Conservation (phyloP, 2,113 vertebrate species). For the Prunella himalayana region DNA sequence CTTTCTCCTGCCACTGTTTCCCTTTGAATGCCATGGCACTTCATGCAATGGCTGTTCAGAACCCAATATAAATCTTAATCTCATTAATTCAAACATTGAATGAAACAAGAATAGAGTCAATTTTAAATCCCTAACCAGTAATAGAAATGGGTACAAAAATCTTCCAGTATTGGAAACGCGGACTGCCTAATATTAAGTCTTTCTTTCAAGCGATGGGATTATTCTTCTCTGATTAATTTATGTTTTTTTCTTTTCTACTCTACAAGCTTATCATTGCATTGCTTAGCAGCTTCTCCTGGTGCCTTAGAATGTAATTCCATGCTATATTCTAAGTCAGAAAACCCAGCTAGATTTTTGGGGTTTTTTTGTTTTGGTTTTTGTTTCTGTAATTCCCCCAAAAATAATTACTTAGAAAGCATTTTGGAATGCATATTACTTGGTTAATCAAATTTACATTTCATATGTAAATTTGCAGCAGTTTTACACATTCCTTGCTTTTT, state of each 20-base stretch:
- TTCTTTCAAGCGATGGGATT: not conserved
- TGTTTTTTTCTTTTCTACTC: not conserved
- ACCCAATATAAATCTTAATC: not conserved
- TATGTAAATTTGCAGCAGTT: not conserved
- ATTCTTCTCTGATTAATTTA: not conserved
- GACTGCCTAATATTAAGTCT: not conserved
- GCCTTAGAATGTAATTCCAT: not conserved
- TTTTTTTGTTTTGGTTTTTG: not conserved
- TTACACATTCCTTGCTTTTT: not conserved
- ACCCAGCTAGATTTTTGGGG: not conserved
- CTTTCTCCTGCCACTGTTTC: not conserved
- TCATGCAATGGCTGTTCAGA: not conserved
- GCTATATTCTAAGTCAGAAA: not conserved
- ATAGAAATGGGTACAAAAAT: not conserved
- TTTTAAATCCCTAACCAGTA: not conserved
- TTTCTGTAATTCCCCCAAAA: not conserved
- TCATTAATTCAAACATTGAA: not conserved
- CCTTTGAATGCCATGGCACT: not conserved
- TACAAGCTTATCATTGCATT: not conserved
- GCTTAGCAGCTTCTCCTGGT: not conserved
- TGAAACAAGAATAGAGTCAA: not conserved
- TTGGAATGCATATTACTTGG: not conserved
- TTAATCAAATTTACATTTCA: not conserved
- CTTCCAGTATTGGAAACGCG: not conserved
- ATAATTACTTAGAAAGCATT: not conserved